phyloP scores from a whole-genome alignment of 2,113 vertebrate genomes.

The Theristicus caerulescens region DNA sequence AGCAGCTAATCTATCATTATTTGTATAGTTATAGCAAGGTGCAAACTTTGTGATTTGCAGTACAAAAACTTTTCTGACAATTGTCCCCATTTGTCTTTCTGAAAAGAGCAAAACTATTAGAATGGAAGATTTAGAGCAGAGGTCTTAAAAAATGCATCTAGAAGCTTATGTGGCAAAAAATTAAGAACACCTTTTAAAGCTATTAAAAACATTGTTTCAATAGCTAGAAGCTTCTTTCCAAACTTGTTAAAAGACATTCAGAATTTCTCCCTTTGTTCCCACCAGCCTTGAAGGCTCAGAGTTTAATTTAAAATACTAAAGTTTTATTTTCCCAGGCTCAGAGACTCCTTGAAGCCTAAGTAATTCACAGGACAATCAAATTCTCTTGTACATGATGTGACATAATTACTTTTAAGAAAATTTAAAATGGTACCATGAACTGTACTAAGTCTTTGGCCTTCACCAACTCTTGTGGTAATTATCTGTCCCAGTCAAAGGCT shows the following conservation, averaged over 20 bases:
- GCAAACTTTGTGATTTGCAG: not conserved
- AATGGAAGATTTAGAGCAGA: not conserved
- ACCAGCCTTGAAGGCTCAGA: slow-evolving; percentile 16
- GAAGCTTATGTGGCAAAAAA: slow-evolving; percentile 2
- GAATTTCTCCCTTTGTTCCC: not conserved
- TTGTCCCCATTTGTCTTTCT: not conserved
- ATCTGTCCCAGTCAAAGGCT: not conserved
- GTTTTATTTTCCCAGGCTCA: slow-evolving; percentile 21
- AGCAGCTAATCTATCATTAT: not conserved
- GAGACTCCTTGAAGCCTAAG: not conserved
- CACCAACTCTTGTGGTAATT: not conserved
- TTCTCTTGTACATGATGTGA: not conserved
- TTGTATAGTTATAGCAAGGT: not conserved
- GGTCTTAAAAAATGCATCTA: not conserved
- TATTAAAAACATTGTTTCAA: slow-evolving; percentile 1
- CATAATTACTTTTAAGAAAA: slow-evolving; percentile 30
- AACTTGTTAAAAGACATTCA: not conserved
- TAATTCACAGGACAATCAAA: not conserved
- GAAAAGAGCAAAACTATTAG: slow-evolving; percentile 8
- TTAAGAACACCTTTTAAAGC: not conserved
- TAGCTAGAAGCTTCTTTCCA: slow-evolving; percentile 8
- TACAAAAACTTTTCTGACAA: not conserved
- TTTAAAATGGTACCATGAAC: not conserved
- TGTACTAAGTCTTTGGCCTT: not conserved
- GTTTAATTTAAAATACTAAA: slow-evolving; percentile 22